Base-by-base conservation (phyloP, 2,113 vertebrate species). In the Cnemophilus loriae region DNA sequence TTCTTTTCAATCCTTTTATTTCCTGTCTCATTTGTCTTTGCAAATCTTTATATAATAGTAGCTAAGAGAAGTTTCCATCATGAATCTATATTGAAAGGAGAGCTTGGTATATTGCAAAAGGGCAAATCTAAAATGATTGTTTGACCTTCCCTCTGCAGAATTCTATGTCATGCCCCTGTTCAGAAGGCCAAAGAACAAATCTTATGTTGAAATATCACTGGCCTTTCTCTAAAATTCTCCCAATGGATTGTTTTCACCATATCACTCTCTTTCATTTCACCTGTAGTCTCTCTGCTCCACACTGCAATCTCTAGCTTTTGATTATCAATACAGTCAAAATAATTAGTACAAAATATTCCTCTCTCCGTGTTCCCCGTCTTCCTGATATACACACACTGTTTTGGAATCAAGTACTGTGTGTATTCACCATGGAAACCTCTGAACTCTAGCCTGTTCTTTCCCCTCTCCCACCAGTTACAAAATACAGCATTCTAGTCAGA, bases 11-110 rank as follows among this genome's bases (percentile, higher is more conserved):
- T 79, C 82, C 70, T 95, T 94, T 95, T 93, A 92, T 95, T 96
- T 94, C 87, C 88, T 90, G 67, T 70, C 85, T 95, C 88, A 83
- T 92, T 96, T 96, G 92, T 96, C 90, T 95, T 93, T 76, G 32
- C 46, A 95, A 96, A 96, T 96, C 90, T 95, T 91, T 61, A 49
- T 80, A 60, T 32, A 92, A 69, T 13, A 73, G 75, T 44, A 79
- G 39, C 41, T 87, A 59, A 76, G 33, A 87, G 69, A 90, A 91
- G 23, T 70, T 87, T 42, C 46, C 41, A 24, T 74, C 82, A 73
- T 78, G 75, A 89, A 35, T 78, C 80, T 89, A 35, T 82, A 77
- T 28, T 89, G 61, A 89, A 93, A 92, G 20, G 17, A n/a, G 19
- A 79, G 12, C 50, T 79, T 47, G 52, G 13, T 64, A 47, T 60